Conservation (phyloP, 2,888 invertebrate genomes). For the Acleris literana region DNA sequence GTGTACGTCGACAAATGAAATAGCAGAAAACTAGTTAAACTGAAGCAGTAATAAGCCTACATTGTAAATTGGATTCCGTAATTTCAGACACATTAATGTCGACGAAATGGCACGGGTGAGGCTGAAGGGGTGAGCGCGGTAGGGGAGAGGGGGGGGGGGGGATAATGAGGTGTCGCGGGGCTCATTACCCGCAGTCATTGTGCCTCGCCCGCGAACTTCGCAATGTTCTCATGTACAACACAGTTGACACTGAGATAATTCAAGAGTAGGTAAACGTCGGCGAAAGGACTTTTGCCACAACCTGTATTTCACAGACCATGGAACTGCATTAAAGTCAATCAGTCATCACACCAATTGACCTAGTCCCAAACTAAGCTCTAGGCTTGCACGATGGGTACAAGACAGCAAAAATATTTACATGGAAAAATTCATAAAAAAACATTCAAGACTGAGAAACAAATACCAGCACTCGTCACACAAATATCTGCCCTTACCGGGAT, state of each 20-base stretch:
- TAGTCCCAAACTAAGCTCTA: too few relatives aligned
- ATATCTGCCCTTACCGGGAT: too few relatives aligned
- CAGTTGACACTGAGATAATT: too few relatives aligned
- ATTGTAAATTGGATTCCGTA: constrained; percentile 13
- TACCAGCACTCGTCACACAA: too few relatives aligned
- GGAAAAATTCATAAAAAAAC: too few relatives aligned
- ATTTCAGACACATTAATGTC: constrained; percentile 20
- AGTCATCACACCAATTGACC: too few relatives aligned
- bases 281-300: too few relatives aligned
- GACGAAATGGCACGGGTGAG: background rate
- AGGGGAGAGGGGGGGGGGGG: background rate
- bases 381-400: too few relatives aligned
- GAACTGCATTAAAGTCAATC: too few relatives aligned
- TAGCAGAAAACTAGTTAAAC: background rate
- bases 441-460: too few relatives aligned
- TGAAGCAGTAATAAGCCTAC: constrained; percentile 6
- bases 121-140: background rate
- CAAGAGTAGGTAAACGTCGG: background rate
- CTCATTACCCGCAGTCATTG: constrained; percentile 15
- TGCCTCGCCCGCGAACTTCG: background rate
- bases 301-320: too few relatives aligned
- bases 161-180: constrained; percentile 20
- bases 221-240: background rate
- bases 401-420: too few relatives aligned
- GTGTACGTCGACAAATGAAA: background rate